Evolutionary conservation across 2,888 invertebrate species (phyloP).

Genomic region (Oscheius onirici): DNA sequence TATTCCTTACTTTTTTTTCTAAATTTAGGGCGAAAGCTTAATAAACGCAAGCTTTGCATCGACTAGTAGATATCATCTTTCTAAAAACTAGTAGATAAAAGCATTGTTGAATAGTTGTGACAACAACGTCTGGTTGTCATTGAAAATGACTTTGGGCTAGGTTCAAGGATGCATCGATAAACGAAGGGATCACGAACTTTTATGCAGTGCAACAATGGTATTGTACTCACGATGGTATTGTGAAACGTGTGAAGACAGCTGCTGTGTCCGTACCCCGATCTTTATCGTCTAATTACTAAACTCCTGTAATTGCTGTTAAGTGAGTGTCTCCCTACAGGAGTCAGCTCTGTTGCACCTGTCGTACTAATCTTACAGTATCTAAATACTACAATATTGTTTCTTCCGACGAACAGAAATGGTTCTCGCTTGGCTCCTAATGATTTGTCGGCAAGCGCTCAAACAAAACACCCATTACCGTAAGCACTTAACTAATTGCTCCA

Average conservation of each 20-base stretch:
- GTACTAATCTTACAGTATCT: neutral
- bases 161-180: too few species aligned
- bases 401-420: neutral
- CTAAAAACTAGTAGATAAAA: too few species aligned
- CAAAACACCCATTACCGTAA: conserved; percentile 23
- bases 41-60: too few species aligned
- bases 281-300: conserved; percentile 24
- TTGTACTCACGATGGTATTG: neutral
- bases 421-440: too few species aligned
- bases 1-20: too few species aligned
- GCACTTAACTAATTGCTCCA: conserved; percentile 16
- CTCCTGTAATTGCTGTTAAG: conserved; percentile 20
- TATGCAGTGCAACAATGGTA: too few species aligned
- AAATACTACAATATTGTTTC: neutral
- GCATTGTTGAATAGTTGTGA: too few species aligned
- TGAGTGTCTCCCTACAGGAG: conserved; percentile 14
- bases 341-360: conserved; percentile 10
- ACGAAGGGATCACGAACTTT: too few species aligned
- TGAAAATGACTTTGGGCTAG: too few species aligned
- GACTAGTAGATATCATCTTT: too few species aligned
- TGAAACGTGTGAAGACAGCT: conserved; percentile 9
- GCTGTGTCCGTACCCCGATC: conserved; percentile 21
- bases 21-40: too few species aligned
- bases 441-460: conserved; percentile 14
- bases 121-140: too few species aligned